phyloP scores from a whole-genome alignment of 1,140 invertebrate species.

The Plectus sambesii region DNA sequence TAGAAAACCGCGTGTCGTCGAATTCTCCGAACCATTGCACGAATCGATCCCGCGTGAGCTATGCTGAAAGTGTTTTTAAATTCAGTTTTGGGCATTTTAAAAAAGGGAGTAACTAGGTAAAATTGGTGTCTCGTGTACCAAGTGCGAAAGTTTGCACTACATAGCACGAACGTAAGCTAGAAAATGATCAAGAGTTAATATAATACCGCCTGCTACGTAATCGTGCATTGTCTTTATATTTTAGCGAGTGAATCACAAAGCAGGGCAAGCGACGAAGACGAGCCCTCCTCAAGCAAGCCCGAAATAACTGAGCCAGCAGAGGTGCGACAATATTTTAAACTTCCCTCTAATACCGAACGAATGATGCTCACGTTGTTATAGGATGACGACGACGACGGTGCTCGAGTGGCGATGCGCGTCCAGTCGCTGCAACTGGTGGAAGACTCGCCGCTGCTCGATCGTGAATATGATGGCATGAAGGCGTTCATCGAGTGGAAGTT shows the following conservation, averaged over 20 bases:
- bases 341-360: background rate
- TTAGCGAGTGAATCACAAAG: slow-evolving; percentile 25
- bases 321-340: slow-evolving; percentile 9
- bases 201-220: slow-evolving; percentile 10
- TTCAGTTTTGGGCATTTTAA: slow-evolving; percentile 12
- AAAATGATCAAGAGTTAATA: too few relatives aligned
- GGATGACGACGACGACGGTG: slow-evolving; percentile 13
- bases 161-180: too few relatives aligned
- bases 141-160: too few relatives aligned
- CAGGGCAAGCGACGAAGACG: slow-evolving; percentile 10
- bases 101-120: too few relatives aligned
- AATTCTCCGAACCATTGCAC: slow-evolving; percentile 34
- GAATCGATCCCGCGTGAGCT: slow-evolving; percentile 32
- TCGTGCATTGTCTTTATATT: slow-evolving; percentile 13
- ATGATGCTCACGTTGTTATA: background rate
- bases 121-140: too few relatives aligned
- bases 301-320: background rate
- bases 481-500: slow-evolving; percentile 37
- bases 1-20: slow-evolving; percentile 17
- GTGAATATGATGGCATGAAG: slow-evolving; percentile 19
- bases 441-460: slow-evolving; percentile 19
- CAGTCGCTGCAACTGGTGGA: slow-evolving; percentile 21
- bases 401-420: slow-evolving; percentile 17
- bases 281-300: background rate
- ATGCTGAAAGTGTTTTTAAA: too few relatives aligned